phyloP scores from a whole-genome alignment of 1,140 invertebrate genomes.

The Rhagoletis zephyria region DNA sequence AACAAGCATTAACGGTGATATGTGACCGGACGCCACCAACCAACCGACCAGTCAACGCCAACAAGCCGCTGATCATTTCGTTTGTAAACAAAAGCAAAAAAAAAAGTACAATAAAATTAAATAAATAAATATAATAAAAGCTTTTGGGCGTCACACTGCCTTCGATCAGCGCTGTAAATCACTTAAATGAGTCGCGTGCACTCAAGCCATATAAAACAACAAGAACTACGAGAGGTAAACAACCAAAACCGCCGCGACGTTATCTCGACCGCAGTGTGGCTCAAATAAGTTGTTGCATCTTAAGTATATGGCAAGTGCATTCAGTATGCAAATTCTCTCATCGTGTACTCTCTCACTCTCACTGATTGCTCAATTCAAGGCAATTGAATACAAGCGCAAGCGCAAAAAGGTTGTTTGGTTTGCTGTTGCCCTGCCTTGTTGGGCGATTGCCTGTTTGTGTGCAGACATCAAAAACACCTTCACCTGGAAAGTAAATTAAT shows the following conservation, averaged over 20 bases:
- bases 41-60: neutral
- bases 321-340: conserved; percentile 19
- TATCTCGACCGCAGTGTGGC: conserved; percentile 11
- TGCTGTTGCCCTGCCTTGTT: neutral
- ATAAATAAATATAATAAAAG: conserved; percentile 2
- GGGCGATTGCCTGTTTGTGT: neutral
- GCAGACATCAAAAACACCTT: conserved; percentile 44
- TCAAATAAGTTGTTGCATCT: conserved; percentile 39
- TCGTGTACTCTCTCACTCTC: neutral
- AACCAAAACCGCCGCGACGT: neutral
- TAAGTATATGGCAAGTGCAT: conserved; percentile 47
- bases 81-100: conserved; percentile 13
- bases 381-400: conserved; percentile 1
- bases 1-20: conserved; percentile 48
- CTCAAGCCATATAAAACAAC: no score
- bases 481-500: conserved; percentile 39
- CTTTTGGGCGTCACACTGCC: conserved; percentile 18
- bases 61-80: neutral
- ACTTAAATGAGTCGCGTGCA: conserved; percentile 36
- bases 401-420: neutral
- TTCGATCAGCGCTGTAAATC: neutral
- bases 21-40: conserved; percentile 41
- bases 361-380: conserved; percentile 39
- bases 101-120: neutral
- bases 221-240: neutral